These are phyloP conservation scores for Alexandromys fortis DNA, from an alignment of 2,113 vertebrate genomes.

Conservation along the genomic window DNA sequence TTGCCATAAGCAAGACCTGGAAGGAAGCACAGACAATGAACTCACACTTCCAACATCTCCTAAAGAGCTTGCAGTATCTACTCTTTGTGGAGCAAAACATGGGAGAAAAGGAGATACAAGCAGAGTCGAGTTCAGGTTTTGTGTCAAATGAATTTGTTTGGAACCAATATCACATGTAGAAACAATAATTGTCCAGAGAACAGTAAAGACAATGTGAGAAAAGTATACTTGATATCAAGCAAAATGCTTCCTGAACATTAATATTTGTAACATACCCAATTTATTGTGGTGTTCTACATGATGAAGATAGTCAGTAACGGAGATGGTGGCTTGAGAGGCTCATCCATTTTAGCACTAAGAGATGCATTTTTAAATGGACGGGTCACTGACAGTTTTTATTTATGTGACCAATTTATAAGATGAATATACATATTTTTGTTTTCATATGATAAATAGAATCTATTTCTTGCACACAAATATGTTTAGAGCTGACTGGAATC, in stretches of 20 bases:
- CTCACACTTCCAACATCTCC: background rate
- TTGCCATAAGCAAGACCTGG: background rate
- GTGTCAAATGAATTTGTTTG: conserved; percentile 10
- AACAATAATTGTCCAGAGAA: conserved; percentile 50
- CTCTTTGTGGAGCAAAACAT: background rate
- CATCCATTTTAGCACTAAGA: conserved; percentile 63
- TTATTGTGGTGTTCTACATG: background rate
- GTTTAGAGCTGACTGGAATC: background rate
- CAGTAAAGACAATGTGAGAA: conserved; percentile 27
- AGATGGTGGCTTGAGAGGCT: conserved; percentile 37
- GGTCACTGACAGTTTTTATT: conserved; percentile 40
- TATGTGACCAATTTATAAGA: conserved; percentile 43
- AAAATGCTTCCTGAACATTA: background rate
- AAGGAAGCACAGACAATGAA: background rate
- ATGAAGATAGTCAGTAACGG: conserved; percentile 28
- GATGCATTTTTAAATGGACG: conserved; percentile 38
- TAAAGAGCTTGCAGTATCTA: background rate
- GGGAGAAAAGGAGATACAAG: background rate
- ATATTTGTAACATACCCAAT: conserved; percentile 36
- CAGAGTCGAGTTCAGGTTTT: background rate
- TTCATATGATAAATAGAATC: conserved; percentile 38
- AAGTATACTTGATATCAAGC: conserved; percentile 13
- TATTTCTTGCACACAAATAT: background rate
- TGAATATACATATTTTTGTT: conserved; percentile 38
- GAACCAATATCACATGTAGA: background rate